Evolutionary conservation across 1,140 invertebrate species (phyloP).

Genomic region (Nylanderia fulva): DNA sequence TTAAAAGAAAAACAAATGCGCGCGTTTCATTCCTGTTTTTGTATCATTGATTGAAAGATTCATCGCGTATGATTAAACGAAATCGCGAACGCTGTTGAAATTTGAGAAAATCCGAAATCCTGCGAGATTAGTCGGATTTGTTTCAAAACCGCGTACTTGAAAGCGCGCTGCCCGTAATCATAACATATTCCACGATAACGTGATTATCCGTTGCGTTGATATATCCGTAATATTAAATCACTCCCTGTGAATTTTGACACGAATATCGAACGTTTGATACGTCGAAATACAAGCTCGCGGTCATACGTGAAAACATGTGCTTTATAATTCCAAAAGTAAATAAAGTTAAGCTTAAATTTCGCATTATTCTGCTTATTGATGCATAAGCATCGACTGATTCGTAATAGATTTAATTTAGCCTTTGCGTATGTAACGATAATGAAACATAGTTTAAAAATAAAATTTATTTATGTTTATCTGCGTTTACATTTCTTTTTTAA

Average conservation of each 20-base stretch:
- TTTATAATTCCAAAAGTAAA: conserved; percentile 41
- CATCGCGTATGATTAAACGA: conserved; percentile 6
- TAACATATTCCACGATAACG: conserved; percentile 45
- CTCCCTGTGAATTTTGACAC: conserved; percentile 39
- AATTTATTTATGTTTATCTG: conserved; percentile 1
- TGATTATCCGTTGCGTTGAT: conserved; percentile 39
- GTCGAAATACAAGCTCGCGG: conserved; percentile 12
- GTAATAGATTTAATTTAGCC: background rate
- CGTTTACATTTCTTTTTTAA: background rate
- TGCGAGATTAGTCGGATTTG: conserved; percentile 53
- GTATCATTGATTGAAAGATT: background rate
- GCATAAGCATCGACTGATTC: background rate
- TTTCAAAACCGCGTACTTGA: conserved; percentile 55
- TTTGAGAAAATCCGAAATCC: conserved; percentile 37
- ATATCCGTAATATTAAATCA: conserved; percentile 60
- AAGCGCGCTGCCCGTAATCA: conserved; percentile 31
- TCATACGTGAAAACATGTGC: conserved; percentile 22
- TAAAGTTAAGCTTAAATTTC: conserved; percentile 39
- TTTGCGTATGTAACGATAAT: background rate
- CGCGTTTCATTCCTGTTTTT: background rate
- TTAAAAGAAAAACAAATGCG: background rate
- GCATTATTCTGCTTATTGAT: background rate
- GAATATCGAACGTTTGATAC: conserved; percentile 39
- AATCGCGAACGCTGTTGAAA: conserved; percentile 31
- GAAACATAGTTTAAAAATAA: conserved; percentile 10